Evolutionary conservation across 2,797 vertebrate genomes (phyloP), one percentile per base, ranked within the genome.

Genomic region (Uromys caudimaculatus): DNA sequence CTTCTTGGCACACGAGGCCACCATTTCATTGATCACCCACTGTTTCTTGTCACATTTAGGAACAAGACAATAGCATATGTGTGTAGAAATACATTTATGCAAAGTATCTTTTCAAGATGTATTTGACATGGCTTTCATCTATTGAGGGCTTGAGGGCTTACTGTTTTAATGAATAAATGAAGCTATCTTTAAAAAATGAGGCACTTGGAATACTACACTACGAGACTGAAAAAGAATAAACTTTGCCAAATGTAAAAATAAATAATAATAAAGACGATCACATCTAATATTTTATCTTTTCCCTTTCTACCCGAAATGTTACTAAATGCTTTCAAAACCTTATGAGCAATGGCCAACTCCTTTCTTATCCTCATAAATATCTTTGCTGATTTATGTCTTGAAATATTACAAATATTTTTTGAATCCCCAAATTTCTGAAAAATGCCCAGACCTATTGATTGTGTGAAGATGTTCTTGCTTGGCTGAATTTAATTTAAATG

Each of bases 401-500:
- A 78, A 95, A 90, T 95, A 96, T 95, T 92, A 92, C 67, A 90
- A 62, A 79, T 93, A 47, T 41, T 62, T 89, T 78, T 38, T 17
- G 62, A 77, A 64, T 92, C 75, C 75, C 89, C 93, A 64, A 82
- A 94, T 83, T 83, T 93, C 92, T 97, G 90, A 95, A 92, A 97
- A 85, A 95, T 93, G 95, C 77, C 93, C 76, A 71, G 82, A 91
- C 93, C 87, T 88, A 94, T 35, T 95, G 97, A 97, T 97, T 97
- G 92, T 95, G 91, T 93, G 38, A 88, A 92, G 82, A 95, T 78
- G 84, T 62, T 94, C 89, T 97, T 96, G 91, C 94, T 95, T 97
- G 91, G 81, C 84, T 96, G 97, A 96, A 95, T 97, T 97, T 96
- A 95, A 98, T 97, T 98, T 97, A 97, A 97, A 96, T 96, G 96